Percentiles rank a stretch among this genome's conserved stretches.
phyloP scores from a whole-genome alignment of 2,113 vertebrate species.

The Lagopus leucura region DNA sequence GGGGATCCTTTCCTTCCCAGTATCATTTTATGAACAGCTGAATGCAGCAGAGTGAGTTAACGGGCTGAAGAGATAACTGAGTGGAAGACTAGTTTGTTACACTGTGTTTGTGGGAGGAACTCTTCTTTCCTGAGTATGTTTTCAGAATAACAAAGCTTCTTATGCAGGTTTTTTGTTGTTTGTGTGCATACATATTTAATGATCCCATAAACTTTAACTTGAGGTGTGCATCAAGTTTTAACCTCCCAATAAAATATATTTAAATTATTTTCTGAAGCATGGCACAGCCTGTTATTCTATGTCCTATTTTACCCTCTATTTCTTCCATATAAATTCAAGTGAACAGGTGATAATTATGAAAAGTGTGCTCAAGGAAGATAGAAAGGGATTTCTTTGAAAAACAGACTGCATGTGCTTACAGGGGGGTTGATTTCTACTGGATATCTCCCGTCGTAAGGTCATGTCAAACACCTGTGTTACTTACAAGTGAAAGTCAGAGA shows the following conservation, averaged over 20 bases:
- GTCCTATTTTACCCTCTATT: not conserved
- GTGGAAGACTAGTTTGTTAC: not conserved
- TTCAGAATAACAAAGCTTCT: not conserved
- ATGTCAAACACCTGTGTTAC: not conserved
- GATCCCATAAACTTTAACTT: not conserved
- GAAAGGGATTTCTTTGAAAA: not conserved
- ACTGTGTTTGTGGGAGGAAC: not conserved
- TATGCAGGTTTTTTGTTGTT: not conserved
- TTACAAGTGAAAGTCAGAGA: not conserved
- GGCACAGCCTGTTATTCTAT: not conserved
- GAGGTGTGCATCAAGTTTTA: not conserved
- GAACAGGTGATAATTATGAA: not conserved
- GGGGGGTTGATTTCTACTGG: not conserved
- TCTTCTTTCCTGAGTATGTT: not conserved
- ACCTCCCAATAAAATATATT: not conserved
- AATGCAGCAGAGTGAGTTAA: not conserved
- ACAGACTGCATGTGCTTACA: not conserved
- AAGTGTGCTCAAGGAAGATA: not conserved
- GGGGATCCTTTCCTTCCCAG: not conserved
- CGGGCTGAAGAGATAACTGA: not conserved
- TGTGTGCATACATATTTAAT: not conserved
- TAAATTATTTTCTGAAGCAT: not conserved
- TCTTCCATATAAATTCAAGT: not conserved
- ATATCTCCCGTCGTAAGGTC: not conserved
- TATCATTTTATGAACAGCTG: not conserved